Conservation (phyloP, 1,140 invertebrate species). For the Drosophila busckii region DNA sequence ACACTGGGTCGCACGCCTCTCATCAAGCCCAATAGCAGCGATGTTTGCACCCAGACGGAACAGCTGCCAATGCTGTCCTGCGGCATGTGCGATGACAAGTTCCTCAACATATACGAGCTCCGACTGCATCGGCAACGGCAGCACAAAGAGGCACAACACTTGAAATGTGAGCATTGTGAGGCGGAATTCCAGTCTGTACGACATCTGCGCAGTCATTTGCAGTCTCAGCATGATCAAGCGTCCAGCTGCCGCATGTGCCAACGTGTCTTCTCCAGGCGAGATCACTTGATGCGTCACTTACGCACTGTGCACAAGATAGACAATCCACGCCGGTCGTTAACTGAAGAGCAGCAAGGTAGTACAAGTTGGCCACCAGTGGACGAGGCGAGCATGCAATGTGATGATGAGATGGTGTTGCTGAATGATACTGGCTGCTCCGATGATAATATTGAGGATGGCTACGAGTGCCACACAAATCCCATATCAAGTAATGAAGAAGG, state of each 20-base stretch:
- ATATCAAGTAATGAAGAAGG: slow-evolving; percentile 71
- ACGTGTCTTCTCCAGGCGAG: slow-evolving; percentile 51
- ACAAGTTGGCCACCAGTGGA: slow-evolving; percentile 6
- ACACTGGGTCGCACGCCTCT: slow-evolving; percentile 35
- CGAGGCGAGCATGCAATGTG: slow-evolving; percentile 38
- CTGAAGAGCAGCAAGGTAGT: slow-evolving; percentile 6
- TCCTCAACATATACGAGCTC: slow-evolving; percentile 50
- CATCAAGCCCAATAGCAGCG: slow-evolving; percentile 18
- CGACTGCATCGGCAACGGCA: slow-evolving; percentile 50
- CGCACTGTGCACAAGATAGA: slow-evolving; percentile 45
- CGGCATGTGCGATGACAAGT: slow-evolving; percentile 61
- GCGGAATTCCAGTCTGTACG: slow-evolving; percentile 49
- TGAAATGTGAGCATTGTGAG: slow-evolving; percentile 57
- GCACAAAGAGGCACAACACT: slow-evolving; percentile 26
- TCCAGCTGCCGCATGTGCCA: slow-evolving; percentile 47
- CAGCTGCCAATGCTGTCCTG: slow-evolving; percentile 52
- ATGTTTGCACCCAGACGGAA: slow-evolving; percentile 66
- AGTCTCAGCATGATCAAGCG: slow-evolving; percentile 43
- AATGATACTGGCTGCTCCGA: slow-evolving; percentile 23
- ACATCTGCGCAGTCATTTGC: slow-evolving; percentile 52
- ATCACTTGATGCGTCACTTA: slow-evolving; percentile 62
- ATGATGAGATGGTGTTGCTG: slow-evolving; percentile 45
- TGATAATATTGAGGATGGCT: slow-evolving; percentile 7
- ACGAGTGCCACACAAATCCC: slow-evolving; percentile 57
- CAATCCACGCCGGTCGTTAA: slow-evolving; percentile 3